Conservation (phyloP, 2,797 vertebrate genomes). For the Sebastes hubbsi region DNA sequence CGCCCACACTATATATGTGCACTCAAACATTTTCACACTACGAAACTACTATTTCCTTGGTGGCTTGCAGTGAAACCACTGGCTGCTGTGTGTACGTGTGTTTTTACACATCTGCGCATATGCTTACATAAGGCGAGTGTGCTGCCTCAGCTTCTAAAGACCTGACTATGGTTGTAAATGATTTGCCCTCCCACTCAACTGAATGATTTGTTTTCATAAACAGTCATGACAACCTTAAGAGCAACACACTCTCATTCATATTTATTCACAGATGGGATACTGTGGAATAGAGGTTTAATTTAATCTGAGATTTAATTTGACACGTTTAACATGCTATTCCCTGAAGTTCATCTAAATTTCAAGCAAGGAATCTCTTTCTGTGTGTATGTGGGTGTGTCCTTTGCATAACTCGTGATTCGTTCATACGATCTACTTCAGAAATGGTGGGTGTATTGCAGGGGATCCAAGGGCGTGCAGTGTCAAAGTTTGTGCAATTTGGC, state of each 20-base stretch:
- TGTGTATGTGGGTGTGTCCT: not conserved
- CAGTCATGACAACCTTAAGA: not conserved
- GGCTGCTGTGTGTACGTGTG: not conserved
- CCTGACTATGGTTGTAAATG: not conserved
- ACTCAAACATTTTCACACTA: not conserved
- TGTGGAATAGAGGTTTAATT: not conserved
- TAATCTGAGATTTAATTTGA: not conserved
- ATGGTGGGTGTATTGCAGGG: not conserved
- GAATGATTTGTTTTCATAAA: conserved; percentile 6
- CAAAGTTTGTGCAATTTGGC: not conserved
- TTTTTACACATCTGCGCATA: not conserved
- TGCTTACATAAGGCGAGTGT: not conserved
- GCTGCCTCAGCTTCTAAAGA: not conserved
- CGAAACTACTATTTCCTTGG: not conserved
- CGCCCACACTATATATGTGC: not conserved
- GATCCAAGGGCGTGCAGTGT: not conserved
- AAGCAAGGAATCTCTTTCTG: not conserved
- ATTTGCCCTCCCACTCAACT: conserved; percentile 3
- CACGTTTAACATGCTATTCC: not conserved
- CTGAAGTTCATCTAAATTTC: not conserved
- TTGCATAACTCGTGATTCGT: not conserved
- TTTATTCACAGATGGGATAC: conserved; percentile 6
- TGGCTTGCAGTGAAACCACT: not conserved
- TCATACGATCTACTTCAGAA: not conserved
- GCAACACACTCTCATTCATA: not conserved